Evolutionary conservation across 2,797 vertebrate species (phyloP), one percentile per base, ranked within the genome.

Genomic region (Uromys caudimaculatus): DNA sequence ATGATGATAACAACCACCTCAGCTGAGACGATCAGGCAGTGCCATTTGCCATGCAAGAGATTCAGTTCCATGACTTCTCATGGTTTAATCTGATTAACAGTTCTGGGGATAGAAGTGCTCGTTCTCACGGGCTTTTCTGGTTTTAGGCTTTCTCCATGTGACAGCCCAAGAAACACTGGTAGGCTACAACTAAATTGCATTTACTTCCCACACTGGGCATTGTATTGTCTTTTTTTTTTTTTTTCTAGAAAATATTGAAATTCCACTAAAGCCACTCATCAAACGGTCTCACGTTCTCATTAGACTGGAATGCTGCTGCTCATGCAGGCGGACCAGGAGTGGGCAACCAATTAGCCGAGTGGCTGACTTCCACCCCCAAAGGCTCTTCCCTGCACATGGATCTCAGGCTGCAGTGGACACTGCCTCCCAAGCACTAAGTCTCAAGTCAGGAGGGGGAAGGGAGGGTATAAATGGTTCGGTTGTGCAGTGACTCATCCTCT

Each of bases 401-500:
- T 69, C 94, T 83, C 64, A 50, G 90, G 52, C 89, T n/a, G 69
- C 14, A 62, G 85, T 19, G 3, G 76, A 96, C 6, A n/a, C 89
- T 94, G 23, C 52, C 84, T 90, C 90, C 29, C 16, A 24, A 93
- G 85, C 85, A 76, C 52, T 73, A 89, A 96, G 97, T 82, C 77
- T 17, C 95, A 0, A 89, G 93, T 93, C 58, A 16, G 85, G 64
- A 78, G 75, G 96, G 84, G 90, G 75, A 38, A 9, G 95, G 94
- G 96, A 86, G 9, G 87, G 96, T 76, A 90, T 96, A 97, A 98
- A 97, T 94, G 98, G 97, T 85, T 81, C 96, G 97, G 97, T 32
- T 87, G 56, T 95, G 81, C 94, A 84, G 86, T 98, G 98, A 98
- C 96, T 99, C 98, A 98, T 96, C 97, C 93, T 96, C 95, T 97